Percentiles rank a stretch among this genome's conserved stretches.
These are phyloP conservation scores for Synergus japonicus DNA, from an alignment of 2,888 invertebrate genomes.

Conservation along the genomic window DNA sequence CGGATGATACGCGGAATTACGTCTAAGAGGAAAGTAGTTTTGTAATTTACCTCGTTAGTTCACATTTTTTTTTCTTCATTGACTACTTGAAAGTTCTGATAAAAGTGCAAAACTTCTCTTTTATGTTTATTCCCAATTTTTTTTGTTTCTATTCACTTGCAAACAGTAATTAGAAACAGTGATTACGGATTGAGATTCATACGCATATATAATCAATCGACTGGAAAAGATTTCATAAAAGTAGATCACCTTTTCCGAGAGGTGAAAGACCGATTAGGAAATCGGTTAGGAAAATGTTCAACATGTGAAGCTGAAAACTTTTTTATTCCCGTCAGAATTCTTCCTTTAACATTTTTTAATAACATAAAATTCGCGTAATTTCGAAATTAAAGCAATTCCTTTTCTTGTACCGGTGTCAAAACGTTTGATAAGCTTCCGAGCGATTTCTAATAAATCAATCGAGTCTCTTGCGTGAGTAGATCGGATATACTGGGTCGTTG, in stretches of 20 bases:
- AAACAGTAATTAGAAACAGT: no score
- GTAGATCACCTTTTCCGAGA: no score
- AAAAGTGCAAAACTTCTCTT: background rate
- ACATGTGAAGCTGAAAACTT: no score
- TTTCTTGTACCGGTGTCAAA: conserved; percentile 4
- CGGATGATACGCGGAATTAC: conserved; percentile 16
- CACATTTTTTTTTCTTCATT: conserved; percentile 9
- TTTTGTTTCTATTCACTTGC: no score
- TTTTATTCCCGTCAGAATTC: background rate
- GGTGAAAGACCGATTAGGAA: no score
- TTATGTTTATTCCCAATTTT: background rate
- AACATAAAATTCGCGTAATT: conserved; percentile 28
- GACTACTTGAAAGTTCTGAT: conserved; percentile 35
- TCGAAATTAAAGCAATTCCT: conserved; percentile 9
- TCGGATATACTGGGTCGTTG: background rate
- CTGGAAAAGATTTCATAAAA: no score
- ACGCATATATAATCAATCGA: no score
- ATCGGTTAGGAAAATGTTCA: no score
- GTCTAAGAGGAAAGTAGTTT: conserved; percentile 34
- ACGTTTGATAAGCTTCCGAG: conserved; percentile 13
- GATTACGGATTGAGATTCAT: no score
- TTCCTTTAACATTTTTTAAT: background rate
- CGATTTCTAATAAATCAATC: conserved; percentile 31
- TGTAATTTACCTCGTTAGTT: conserved; percentile 40
- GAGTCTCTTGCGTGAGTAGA: conserved; percentile 13